A percentile compares a stretch with the other conserved stretches of the same genome.
Conservation (phyloP, 2,888 invertebrate genomes). For the Agelastica alni region DNA sequence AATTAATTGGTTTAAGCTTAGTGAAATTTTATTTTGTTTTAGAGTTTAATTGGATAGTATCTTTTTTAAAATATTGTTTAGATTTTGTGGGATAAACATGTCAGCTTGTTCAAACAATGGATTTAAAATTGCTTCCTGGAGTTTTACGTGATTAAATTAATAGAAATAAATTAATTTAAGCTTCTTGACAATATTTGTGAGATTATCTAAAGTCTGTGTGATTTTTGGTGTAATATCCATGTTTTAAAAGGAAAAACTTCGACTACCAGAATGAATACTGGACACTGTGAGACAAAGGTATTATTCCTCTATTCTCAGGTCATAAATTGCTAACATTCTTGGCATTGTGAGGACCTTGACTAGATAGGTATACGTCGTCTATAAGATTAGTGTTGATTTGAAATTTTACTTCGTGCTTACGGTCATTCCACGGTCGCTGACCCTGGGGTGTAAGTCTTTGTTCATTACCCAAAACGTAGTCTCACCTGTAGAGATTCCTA, state of each 20-base stretch:
- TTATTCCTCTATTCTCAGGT: slow-evolving; percentile 7
- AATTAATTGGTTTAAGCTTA: neutral
- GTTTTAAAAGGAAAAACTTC: too few species aligned
- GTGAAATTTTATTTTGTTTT: neutral
- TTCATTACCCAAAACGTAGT: slow-evolving; percentile 31
- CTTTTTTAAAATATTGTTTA: slow-evolving; percentile 1
- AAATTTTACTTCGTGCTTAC: slow-evolving; percentile 31
- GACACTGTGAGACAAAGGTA: slow-evolving; percentile 15
- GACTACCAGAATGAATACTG: too few species aligned
- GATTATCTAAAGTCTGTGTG: too few species aligned
- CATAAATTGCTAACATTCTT: slow-evolving; percentile 6
- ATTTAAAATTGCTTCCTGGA: neutral
- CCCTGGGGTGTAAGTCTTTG: slow-evolving; percentile 33
- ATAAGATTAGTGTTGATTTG: slow-evolving; percentile 18
- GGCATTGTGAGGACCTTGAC: slow-evolving; percentile 19
- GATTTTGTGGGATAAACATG: slow-evolving; percentile 8
- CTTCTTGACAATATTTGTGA: too few species aligned
- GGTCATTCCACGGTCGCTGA: slow-evolving; percentile 41
- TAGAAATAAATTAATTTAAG: too few species aligned
- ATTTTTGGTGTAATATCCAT: neutral
- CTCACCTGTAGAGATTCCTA: slow-evolving; percentile 5
- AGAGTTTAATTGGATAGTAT: neutral
- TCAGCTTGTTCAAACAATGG: slow-evolving; percentile 9
- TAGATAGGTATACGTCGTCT: slow-evolving; percentile 17
- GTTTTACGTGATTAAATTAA: neutral